Evolutionary conservation across 2,797 vertebrate genomes (phyloP).

Genomic region (Gorsachius magnificus): DNA sequence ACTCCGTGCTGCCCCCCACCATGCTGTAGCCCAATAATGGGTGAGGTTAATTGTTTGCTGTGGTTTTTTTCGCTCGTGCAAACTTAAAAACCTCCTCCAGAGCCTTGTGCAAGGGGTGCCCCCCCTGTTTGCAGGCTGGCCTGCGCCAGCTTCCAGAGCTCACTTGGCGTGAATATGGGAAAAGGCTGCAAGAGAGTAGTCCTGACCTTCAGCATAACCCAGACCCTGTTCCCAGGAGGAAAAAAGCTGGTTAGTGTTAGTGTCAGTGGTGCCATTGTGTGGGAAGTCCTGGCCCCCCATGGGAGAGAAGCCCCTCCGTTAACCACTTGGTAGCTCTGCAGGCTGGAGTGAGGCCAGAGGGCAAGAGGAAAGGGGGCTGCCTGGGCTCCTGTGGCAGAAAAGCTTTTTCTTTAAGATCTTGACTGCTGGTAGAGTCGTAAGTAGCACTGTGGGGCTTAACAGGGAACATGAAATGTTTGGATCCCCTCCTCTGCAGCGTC

Average conservation of each 20-base stretch:
- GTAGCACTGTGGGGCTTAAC: neutral
- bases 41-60: neutral
- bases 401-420: neutral
- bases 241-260: neutral
- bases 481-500: neutral
- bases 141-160: neutral
- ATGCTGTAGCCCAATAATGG: rapidly evolving
- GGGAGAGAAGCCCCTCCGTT: neutral
- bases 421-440: neutral
- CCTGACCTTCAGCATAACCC: neutral
- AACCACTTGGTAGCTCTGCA: neutral
- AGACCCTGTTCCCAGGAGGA: neutral
- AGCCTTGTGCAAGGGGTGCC: neutral
- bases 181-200: neutral
- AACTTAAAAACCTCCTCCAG: neutral
- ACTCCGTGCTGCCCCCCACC: neutral
- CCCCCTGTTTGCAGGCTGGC: neutral
- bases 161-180: neutral
- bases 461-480: neutral
- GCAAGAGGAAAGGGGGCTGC: neutral
- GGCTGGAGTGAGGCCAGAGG: neutral
- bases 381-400: neutral
- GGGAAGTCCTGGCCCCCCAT: neutral
- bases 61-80: neutral
- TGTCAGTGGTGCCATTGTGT: neutral